Base-by-base conservation (phyloP, 2,888 invertebrate genomes). In the Eueremaeus valkanovi region DNA sequence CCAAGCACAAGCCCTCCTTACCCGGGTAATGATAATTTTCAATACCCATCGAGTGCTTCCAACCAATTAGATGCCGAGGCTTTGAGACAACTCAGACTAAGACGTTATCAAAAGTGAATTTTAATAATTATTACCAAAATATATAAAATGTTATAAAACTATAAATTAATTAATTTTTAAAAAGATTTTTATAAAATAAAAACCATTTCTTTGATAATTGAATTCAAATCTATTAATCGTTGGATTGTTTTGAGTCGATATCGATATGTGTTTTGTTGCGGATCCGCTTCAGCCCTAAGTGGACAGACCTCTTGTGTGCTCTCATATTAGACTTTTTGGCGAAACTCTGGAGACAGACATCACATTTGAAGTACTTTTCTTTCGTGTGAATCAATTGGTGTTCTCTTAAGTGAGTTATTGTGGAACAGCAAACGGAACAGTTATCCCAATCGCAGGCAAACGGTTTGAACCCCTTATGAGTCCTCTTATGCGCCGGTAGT, bases 341-440 rank as follows among this genome's bases (percentile, higher is more conserved):
- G 40, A 66, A 66, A 31, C 21, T 3, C 21, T 66, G 66, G 36
- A 36, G n/a, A 66, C 66, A 66, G n/a, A 66, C 66, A 66, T 66
- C 66, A 36, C 66, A 66, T 66, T 66, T 66, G 31, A 36, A 66
- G 2, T 36, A 27, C 27, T 66, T 66, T 1, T 66, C 36, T 66
- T 18, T 40, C 18, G 36, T 66, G 18, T 66, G 66, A n/a, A 21
- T 36, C 36, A 66, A 36, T 21, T 31, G 33, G 24, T 66, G 66
- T n/a, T 33, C 21, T 18, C 66, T 1, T 66, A 66, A n/a, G 36
- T 66, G 66, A 36, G 66, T 31, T 21, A 8, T 18, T 21, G 66
- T 66, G 3, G 66, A 33, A 31, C 66, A 66, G 3, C 8, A 18
- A 13, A 36, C 18, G 21, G 21, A 16, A 66, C 66, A 66, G 5